Base-by-base conservation (phyloP, 2,113 vertebrate genomes). In the Chloropsis cyanopogon region DNA sequence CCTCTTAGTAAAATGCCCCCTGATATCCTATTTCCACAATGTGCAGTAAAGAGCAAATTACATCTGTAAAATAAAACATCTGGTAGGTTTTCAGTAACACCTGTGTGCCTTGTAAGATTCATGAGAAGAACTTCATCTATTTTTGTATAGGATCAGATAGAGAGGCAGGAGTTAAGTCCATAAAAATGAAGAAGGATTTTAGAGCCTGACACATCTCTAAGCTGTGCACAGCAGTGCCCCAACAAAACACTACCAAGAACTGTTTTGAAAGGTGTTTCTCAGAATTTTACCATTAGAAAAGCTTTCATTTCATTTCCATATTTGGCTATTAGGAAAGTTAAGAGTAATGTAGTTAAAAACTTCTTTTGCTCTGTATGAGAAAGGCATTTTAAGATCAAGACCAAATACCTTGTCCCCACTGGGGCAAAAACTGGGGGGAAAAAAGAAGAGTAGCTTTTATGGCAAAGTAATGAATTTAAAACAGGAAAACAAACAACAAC, bases 401-500 rank as follows among this genome's bases (percentile, higher is more conserved):
- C 9, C 2, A 7, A 72, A 19, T 3, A 24, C 2, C 11, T 4
- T 8, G 22, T 8, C 10, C 8, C 25, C 37, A 16, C 0, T 5
- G 13, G 7, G 21, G 16, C 14, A 54, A 57, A 12, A 46, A 65
- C 2, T 8, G 18, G 17, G 11, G 14, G 25, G 24, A 7, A n/a
- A 4, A 33, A 2, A 2, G 15, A 25, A 3, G 0, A 50, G 15
- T 2, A 0, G 10, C 7, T 86, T 42, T 49, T 11, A 54, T 0
- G 2, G 31, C 11, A 65, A 69, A 73, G 69, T 12, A 68, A 72
- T 2, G 11, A 78, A n/a, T 6, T 60, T 15, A 10, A 60, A 63
- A 14, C 39, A 46, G 9, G 10, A 21, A 23, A 44, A 31, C 13
- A 16, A 83, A 11, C 21, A 53, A 25, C 16, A 16, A 25, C 5